phyloP scores from a whole-genome alignment of 1,140 invertebrate species.

The Bombus turneri region DNA sequence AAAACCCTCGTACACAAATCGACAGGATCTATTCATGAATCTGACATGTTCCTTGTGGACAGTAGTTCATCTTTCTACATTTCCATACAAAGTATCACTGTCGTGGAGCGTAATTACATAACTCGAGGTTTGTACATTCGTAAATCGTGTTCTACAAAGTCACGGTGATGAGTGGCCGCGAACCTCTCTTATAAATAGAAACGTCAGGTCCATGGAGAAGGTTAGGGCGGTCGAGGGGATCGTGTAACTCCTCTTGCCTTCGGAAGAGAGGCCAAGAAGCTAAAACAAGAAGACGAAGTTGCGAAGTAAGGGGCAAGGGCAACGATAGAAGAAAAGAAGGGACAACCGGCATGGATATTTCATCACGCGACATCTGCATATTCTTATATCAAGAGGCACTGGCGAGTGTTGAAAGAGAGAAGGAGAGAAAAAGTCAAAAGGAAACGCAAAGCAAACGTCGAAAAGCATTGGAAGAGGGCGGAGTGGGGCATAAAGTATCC shows the following conservation, averaged over 20 bases:
- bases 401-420: slow-evolving; percentile 43
- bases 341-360: slow-evolving; percentile 64
- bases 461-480: slow-evolving; percentile 51
- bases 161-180: not conserved
- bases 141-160: not conserved
- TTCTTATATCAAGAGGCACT: slow-evolving; percentile 62
- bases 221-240: not conserved
- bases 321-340: slow-evolving; percentile 33
- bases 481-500: slow-evolving; percentile 73
- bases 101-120: slow-evolving; percentile 19
- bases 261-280: not conserved
- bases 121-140: not conserved
- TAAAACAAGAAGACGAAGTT: slow-evolving; percentile 25
- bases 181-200: slow-evolving; percentile 32
- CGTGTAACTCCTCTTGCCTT: slow-evolving; percentile 28
- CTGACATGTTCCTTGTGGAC: not conserved
- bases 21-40: not conserved
- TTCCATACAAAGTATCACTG: not conserved
- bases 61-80: not conserved
- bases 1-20: not conserved
- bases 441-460: slow-evolving; percentile 66
- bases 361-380: slow-evolving; percentile 70
- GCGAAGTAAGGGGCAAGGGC: slow-evolving; percentile 26
- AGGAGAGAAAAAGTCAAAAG: slow-evolving; percentile 38
- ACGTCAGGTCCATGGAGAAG: slow-evolving; percentile 6